These are phyloP conservation scores for Reinhardtius hippoglossoides DNA, from an alignment of 2,113 vertebrate species.

Conservation along the genomic window DNA sequence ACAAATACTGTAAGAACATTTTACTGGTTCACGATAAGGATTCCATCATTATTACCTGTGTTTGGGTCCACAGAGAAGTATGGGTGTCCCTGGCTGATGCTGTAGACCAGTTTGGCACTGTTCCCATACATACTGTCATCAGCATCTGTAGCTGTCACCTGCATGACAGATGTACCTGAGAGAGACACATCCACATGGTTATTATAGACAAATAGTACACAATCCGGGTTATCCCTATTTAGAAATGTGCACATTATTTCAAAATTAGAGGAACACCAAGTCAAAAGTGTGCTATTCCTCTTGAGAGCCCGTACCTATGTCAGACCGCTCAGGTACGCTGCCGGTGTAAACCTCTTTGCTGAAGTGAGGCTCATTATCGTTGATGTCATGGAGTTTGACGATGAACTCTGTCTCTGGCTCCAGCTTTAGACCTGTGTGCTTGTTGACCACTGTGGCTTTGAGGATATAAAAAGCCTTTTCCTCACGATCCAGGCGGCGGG, in stretches of 20 bases:
- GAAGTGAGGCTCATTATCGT: slow-evolving; percentile 96
- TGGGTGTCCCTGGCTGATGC: slow-evolving; percentile 94
- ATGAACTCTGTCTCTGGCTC: slow-evolving; percentile 95
- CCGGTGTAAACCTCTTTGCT: slow-evolving; percentile 90
- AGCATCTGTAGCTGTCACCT: slow-evolving; percentile 94
- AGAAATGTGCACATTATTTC: background rate
- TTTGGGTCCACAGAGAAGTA: slow-evolving; percentile 98
- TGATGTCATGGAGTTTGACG: slow-evolving; percentile 97
- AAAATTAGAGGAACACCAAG: background rate
- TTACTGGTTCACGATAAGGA: too few species aligned
- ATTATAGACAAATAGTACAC: background rate
- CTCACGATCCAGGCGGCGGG: slow-evolving; percentile 92
- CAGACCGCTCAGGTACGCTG: slow-evolving; percentile 91
- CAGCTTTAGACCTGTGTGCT: slow-evolving; percentile 87
- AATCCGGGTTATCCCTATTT: background rate
- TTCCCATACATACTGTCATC: slow-evolving; percentile 95
- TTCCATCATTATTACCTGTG: slow-evolving; percentile 85
- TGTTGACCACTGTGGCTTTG: slow-evolving; percentile 91
- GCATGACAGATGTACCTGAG: slow-evolving; percentile 93
- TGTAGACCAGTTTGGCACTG: slow-evolving; percentile 94
- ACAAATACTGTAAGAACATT: too few species aligned
- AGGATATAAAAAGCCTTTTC: slow-evolving; percentile 91
- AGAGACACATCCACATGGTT: slow-evolving; percentile 9
- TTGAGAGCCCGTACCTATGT: slow-evolving; percentile 84
- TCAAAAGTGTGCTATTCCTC: too few species aligned